These are phyloP conservation scores for Drosophila bifasciata DNA, from an alignment of 1,140 invertebrate species.

Conservation along the genomic window DNA sequence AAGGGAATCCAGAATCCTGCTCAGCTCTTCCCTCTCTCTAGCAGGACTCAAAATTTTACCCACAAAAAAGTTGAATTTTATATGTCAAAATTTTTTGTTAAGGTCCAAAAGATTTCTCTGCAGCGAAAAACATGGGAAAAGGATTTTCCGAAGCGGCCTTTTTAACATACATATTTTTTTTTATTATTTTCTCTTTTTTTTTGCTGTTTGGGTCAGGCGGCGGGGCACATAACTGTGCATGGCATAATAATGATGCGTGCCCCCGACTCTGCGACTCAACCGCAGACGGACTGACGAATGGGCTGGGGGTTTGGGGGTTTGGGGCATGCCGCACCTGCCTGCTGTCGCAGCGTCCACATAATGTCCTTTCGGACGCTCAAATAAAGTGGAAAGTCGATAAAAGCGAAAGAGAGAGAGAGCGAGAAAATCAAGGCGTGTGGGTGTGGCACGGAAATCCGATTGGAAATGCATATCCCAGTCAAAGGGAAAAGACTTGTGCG, in stretches of 20 bases:
- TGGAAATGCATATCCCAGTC: constrained; percentile 47
- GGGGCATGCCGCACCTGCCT: constrained; percentile 38
- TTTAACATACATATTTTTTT: constrained; percentile 62
- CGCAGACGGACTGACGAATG: constrained; percentile 18
- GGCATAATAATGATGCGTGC: constrained; percentile 77
- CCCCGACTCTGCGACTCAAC: constrained; percentile 25
- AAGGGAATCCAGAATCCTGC: neutral
- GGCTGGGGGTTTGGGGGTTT: neutral
- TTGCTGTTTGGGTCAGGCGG: constrained; percentile 52
- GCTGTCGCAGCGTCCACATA: constrained; percentile 21
- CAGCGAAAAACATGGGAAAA: constrained; percentile 47
- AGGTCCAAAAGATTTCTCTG: constrained; percentile 35
- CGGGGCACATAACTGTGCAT: constrained; percentile 77
- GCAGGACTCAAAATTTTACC: constrained; percentile 64
- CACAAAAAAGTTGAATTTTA: constrained; percentile 76
- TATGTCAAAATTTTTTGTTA: constrained; percentile 44
- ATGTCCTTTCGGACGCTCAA: constrained; percentile 45
- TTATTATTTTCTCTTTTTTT: constrained; percentile 1
- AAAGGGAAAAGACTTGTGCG: constrained; percentile 6
- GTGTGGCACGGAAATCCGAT: constrained; percentile 59
- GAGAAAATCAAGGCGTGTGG: constrained; percentile 49
- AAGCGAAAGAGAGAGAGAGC: constrained; percentile 2
- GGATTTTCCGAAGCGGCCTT: constrained; percentile 68
- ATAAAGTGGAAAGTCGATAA: constrained; percentile 55
- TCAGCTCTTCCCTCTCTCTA: constrained; percentile 16